These are phyloP conservation scores for Noctua comes DNA, from an alignment of 2,888 invertebrate genomes.

Conservation along the genomic window DNA sequence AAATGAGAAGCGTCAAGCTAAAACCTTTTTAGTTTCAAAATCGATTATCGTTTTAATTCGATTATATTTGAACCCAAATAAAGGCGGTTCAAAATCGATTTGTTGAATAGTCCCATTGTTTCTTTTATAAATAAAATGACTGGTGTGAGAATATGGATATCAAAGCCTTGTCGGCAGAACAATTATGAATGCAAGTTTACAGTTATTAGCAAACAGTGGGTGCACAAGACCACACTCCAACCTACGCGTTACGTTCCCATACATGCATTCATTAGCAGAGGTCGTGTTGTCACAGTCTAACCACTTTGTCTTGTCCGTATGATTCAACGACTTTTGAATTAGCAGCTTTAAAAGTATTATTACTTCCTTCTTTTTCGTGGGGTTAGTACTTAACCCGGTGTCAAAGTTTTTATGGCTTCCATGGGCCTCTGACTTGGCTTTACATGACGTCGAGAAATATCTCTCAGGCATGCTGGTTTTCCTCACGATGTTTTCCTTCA, in stretches of 20 bases:
- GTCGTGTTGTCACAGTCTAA: slow-evolving; percentile 21
- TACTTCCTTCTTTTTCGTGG: background rate
- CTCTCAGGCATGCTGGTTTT: background rate
- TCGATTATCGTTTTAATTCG: slow-evolving; percentile 17
- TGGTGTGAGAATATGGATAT: slow-evolving; percentile 10
- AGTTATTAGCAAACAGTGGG: slow-evolving; percentile 42
- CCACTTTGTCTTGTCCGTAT: slow-evolving; percentile 1
- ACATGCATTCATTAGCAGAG: slow-evolving; percentile 35
- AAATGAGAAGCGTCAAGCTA: slow-evolving; percentile 9
- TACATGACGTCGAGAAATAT: background rate
- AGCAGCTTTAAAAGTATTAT: slow-evolving; percentile 19
- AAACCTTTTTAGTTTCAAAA: slow-evolving; percentile 4
- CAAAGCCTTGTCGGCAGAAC: slow-evolving; percentile 26
- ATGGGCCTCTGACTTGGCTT: too few relatives aligned
- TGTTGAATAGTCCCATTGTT: slow-evolving; percentile 15
- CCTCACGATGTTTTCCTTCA: background rate
- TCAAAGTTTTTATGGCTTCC: too few relatives aligned
- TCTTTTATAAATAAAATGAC: slow-evolving; percentile 20
- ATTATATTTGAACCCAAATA: background rate
- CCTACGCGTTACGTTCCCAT: slow-evolving; percentile 37
- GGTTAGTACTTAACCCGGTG: too few relatives aligned
- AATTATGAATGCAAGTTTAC: slow-evolving; percentile 42
- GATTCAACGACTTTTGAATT: slow-evolving; percentile 14
- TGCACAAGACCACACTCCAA: slow-evolving; percentile 14
- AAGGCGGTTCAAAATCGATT: slow-evolving; percentile 1